These are phyloP conservation scores for Ariolimax columbianus DNA, from an alignment of 2,888 invertebrate genomes.

Conservation along the genomic window DNA sequence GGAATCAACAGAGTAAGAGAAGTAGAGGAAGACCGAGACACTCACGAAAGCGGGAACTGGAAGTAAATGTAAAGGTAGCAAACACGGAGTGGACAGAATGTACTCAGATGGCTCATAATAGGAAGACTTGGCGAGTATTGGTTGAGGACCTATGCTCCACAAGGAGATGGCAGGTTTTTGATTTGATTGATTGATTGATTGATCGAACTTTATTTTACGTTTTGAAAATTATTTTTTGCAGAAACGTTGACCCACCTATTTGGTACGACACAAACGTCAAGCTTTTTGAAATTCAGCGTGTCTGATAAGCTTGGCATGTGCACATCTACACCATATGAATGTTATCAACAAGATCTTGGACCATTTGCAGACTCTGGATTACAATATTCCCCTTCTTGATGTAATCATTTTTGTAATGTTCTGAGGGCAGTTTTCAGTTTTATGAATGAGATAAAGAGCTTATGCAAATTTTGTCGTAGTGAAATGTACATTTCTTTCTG, in stretches of 20 bases:
- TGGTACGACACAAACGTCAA: slow-evolving; percentile 99
- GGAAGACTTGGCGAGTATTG: too few relatives aligned
- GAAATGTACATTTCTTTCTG: background rate
- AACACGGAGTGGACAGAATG: too few relatives aligned
- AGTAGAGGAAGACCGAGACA: too few relatives aligned
- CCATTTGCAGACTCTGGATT: background rate
- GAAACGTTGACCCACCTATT: slow-evolving; percentile 98
- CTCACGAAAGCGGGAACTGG: too few relatives aligned
- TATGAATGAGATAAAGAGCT: background rate
- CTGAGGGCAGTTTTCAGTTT: slow-evolving; percentile 7
- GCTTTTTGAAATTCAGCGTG: slow-evolving; percentile 95
- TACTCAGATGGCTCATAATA: too few relatives aligned
- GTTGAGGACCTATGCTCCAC: too few relatives aligned
- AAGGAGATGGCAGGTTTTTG: too few relatives aligned
- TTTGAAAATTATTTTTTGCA: slow-evolving; percentile 76
- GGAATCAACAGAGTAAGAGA: too few relatives aligned
- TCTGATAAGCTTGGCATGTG: slow-evolving; percentile 60
- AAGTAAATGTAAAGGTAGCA: too few relatives aligned
- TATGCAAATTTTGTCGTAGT: background rate
- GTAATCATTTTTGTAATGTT: background rate
- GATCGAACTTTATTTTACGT: background rate
- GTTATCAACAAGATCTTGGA: background rate
- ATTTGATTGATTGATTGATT: too few relatives aligned
- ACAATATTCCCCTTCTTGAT: background rate
- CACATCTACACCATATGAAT: background rate